A percentile compares a stretch with the other conserved stretches of the same genome.
These are phyloP conservation scores for Cryptocheilus praepositus DNA, from an alignment of 2,888 invertebrate genomes.

Conservation along the genomic window DNA sequence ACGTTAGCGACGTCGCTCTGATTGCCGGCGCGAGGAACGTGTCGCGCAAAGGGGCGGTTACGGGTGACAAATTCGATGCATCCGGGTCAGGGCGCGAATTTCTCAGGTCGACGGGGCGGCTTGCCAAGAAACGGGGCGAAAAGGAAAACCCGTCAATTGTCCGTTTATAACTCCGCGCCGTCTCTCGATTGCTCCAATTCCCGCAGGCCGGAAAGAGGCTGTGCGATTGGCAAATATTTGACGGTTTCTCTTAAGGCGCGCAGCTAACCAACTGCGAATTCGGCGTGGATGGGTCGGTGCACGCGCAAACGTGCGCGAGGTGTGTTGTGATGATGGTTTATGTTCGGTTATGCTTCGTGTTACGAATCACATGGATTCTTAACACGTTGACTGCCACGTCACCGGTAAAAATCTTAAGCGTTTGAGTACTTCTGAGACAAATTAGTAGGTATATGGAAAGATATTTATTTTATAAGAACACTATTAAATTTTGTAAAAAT, in stretches of 20 bases:
- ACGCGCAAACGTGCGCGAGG: too few species aligned
- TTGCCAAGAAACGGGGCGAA: slow-evolving; percentile 6
- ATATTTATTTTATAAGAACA: too few species aligned
- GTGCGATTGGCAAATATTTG: too few species aligned
- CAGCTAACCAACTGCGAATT: slow-evolving; percentile 1
- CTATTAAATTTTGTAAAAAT: too few species aligned
- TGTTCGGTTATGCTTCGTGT: too few species aligned
- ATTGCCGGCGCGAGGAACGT: slow-evolving; percentile 13
- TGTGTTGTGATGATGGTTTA: neutral
- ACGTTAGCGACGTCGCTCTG: slow-evolving; percentile 12
- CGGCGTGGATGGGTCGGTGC: neutral
- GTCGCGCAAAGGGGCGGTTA: neutral
- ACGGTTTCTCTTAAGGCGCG: neutral
- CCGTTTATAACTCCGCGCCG: slow-evolving; percentile 12
- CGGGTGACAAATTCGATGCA: slow-evolving; percentile 20
- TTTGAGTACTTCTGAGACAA: too few species aligned
- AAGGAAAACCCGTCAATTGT: slow-evolving; percentile 16
- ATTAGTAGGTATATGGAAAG: too few species aligned
- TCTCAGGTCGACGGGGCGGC: neutral
- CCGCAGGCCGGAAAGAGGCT: too few species aligned
- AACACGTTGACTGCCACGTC: too few species aligned
- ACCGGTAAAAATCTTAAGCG: too few species aligned
- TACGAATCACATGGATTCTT: too few species aligned
- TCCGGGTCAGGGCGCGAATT: slow-evolving; percentile 20
- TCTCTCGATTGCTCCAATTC: slow-evolving; percentile 3